Evolutionary conservation across 2,888 invertebrate species (phyloP).

Genomic region (Cryptocephalus primarius): DNA sequence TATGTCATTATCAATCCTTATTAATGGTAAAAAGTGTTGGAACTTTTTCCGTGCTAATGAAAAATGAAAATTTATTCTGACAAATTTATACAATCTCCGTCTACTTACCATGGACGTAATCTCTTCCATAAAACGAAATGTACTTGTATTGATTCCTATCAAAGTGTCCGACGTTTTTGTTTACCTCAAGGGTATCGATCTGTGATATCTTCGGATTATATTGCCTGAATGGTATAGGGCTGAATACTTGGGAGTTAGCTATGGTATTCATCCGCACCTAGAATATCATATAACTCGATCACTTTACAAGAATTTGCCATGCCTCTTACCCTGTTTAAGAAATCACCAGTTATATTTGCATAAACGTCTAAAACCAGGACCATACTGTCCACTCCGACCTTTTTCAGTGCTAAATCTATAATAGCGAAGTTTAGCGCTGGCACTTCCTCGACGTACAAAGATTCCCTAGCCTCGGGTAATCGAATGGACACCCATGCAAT

Average conservation of each 20-base stretch:
- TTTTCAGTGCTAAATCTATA: constrained; percentile 56
- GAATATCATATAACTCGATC: constrained; percentile 12
- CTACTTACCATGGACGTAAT: constrained; percentile 59
- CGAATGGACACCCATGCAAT: constrained; percentile 60
- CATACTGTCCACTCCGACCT: constrained; percentile 62
- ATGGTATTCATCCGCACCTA: constrained; percentile 94
- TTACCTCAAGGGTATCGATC: constrained; percentile 47
- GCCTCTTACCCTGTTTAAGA: constrained; percentile 67
- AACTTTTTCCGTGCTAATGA: constrained; percentile 52
- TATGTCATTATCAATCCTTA: constrained; percentile 55
- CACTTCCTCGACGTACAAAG: constrained; percentile 26
- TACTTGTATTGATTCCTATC: constrained; percentile 62
- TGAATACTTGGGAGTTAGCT: constrained; percentile 75
- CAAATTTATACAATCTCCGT: background rate
- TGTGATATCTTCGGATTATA: constrained; percentile 59
- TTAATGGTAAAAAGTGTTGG: constrained; percentile 47
- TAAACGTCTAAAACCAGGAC: constrained; percentile 56
- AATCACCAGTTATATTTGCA: constrained; percentile 67
- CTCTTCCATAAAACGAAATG: constrained; percentile 72
- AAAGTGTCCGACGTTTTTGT: constrained; percentile 69
- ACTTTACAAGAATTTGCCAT: background rate
- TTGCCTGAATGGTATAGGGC: constrained; percentile 84
- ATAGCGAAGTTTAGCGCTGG: constrained; percentile 44
- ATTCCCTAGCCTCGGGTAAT: constrained; percentile 34
- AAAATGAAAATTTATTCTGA: constrained; percentile 19